Evolutionary conservation across 2,888 invertebrate genomes (phyloP), one percentile per base, ranked within the genome.

Genomic region (Drosophila stalkeri): DNA sequence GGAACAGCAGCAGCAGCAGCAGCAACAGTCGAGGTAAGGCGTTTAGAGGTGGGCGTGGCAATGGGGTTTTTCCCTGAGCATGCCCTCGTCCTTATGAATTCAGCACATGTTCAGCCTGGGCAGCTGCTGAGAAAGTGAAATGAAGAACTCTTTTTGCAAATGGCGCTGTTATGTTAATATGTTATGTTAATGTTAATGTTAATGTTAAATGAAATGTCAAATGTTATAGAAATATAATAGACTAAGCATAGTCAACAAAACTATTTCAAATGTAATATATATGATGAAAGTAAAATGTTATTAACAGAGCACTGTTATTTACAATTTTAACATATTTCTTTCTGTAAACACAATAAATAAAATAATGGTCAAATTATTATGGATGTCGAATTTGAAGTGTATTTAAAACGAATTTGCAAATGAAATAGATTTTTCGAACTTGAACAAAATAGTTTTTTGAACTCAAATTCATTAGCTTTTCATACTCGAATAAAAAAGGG

Each of bases 91-190:
- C 44, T 27, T 56, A 37, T 60, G 27, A 41, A 63, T 47, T 37
- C 72, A 56, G 43, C 46, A n/a, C 75, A 72, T 59, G 67, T 16
- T 43, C 46, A 47, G 20, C 60, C 12, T 11, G n/a, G 2, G 1
- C 3, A 18, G 27, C 27, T 6, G 27, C 35, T 31, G 14, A 7
- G 31, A 47, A 47, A 60, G 57, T 44, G 35, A 52, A 62, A 44
- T 46, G 18, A 27, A 52, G 27, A 35, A 35, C 35, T 49, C 56
- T 44, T 70, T 56, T 60, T 60, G 37, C 11, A 43, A 62, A 51
- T 66, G 43, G 23, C 41, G 23, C 44, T 52, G 35, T 33, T 23
- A 59, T 56, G 51, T 56, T 57, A 56, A 49, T 37, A 4, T 14
- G n/a, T 14, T n/a, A 44, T 35, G 35, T 23, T 59, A 37, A 8